phyloP scores from a whole-genome alignment of 2,888 invertebrate species.

The Hirtodrosophila confusa region DNA sequence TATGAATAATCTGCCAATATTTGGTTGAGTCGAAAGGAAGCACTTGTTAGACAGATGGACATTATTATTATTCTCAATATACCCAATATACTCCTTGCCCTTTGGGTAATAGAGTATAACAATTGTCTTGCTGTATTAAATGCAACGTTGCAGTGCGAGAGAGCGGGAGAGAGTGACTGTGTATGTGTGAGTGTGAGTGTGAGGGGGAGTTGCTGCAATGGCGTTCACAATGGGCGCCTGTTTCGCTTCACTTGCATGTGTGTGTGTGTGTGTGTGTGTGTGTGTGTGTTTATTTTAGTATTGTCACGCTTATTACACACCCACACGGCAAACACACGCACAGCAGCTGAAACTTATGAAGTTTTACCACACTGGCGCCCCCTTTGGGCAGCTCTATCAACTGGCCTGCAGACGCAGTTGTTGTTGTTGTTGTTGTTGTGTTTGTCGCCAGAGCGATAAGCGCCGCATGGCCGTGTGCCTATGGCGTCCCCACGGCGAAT shows the following conservation, averaged over 20 bases:
- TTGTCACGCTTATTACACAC: constrained; percentile 73
- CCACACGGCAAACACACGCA: constrained; percentile 23
- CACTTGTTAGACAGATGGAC: too few relatives aligned
- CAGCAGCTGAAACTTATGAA: constrained; percentile 57
- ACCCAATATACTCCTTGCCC: too few relatives aligned
- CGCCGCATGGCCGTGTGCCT: constrained; percentile 45
- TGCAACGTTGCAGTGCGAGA: constrained; percentile 36
- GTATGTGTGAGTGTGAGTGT: constrained; percentile 8
- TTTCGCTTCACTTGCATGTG: constrained; percentile 16
- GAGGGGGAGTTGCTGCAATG: constrained; percentile 57
- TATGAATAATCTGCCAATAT: too few relatives aligned
- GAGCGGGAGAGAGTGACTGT: constrained; percentile 9
- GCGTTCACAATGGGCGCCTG: constrained; percentile 58
- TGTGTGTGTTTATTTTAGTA: constrained; percentile 59
- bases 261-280: constrained; percentile 29
- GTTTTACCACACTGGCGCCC: constrained; percentile 55
- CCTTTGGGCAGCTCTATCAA: constrained; percentile 24
- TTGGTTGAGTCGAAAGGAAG: too few relatives aligned
- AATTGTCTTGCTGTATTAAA: constrained; percentile 31
- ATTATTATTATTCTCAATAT: too few relatives aligned
- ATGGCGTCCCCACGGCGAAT: constrained; percentile 56
- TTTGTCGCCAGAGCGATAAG: constrained; percentile 66
- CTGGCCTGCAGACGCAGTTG: constrained; percentile 25
- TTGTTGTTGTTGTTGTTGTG: constrained; percentile 25
- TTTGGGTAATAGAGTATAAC: constrained; percentile 1